Conservation (phyloP, 2,113 vertebrate species). For the Pelmatolapia mariae region DNA sequence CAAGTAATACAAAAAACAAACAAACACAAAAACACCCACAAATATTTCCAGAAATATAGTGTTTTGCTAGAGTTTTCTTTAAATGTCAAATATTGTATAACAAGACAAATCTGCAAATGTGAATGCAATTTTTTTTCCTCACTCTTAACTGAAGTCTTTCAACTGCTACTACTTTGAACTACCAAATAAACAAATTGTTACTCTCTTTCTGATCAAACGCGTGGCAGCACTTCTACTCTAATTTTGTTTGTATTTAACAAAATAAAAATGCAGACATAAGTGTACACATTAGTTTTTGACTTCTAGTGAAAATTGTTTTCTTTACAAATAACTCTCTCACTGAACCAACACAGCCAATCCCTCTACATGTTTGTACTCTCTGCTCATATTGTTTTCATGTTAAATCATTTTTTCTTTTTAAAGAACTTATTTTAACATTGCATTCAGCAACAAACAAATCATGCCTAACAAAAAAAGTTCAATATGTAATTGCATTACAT, state of each 20-base stretch:
- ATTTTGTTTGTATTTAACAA: not conserved
- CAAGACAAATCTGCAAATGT: not conserved
- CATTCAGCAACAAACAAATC: not conserved
- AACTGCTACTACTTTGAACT: not conserved
- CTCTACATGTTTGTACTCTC: too few species aligned
- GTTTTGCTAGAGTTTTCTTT: not conserved
- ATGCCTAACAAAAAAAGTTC: not conserved
- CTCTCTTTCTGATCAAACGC: not conserved
- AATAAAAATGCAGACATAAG: not conserved
- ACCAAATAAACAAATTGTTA: not conserved
- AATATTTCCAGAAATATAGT: not conserved
- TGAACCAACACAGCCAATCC: not conserved
- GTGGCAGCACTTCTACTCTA: not conserved
- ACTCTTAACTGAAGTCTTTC: not conserved
- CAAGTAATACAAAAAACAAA: not conserved
- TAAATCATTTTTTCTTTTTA: too few species aligned
- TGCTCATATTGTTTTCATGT: too few species aligned
- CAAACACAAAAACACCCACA: not conserved
- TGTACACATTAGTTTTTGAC: not conserved
- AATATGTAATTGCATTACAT: too few species aligned
- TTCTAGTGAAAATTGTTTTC: not conserved
- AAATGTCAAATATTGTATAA: not conserved
- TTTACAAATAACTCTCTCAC: not conserved
- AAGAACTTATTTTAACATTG: not conserved
- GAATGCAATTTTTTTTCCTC: accelerated